Conservation (phyloP, 2,888 invertebrate genomes). For the Xanthorhoe spadicearia region DNA sequence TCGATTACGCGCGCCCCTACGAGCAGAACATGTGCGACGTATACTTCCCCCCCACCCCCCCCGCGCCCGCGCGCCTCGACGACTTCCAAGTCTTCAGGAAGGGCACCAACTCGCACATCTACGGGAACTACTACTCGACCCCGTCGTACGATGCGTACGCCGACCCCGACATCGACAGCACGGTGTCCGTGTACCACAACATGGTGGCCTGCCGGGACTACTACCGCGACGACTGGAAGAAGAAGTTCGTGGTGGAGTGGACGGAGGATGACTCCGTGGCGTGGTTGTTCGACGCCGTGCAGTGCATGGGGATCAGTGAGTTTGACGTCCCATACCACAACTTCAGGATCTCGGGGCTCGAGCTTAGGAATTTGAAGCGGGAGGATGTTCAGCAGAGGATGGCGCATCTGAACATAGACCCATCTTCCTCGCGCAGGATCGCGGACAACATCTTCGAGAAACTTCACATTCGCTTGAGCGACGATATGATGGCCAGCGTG, state of each 20-base stretch:
- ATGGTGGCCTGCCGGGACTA: slow-evolving; percentile 70
- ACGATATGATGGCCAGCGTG: slow-evolving; percentile 57
- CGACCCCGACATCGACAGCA: slow-evolving; percentile 70
- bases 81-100: slow-evolving; percentile 80
- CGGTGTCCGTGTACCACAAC: slow-evolving; percentile 73
- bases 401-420: slow-evolving; percentile 66
- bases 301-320: slow-evolving; percentile 68
- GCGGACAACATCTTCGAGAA: slow-evolving; percentile 71
- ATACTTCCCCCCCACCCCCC: slow-evolving; percentile 65
- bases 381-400: slow-evolving; percentile 71
- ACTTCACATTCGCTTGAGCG: slow-evolving; percentile 66
- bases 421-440: slow-evolving; percentile 59
- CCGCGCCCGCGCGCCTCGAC: slow-evolving; percentile 76
- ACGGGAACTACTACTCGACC: slow-evolving; percentile 72
- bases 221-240: slow-evolving; percentile 79
- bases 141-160: slow-evolving; percentile 68
- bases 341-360: slow-evolving; percentile 70
- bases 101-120: slow-evolving; percentile 68
- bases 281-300: slow-evolving; percentile 79
- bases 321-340: slow-evolving; percentile 75
- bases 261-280: slow-evolving; percentile 83
- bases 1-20: slow-evolving; percentile 79
- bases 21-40: slow-evolving; percentile 77
- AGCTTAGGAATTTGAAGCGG: slow-evolving; percentile 67
- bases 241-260: slow-evolving; percentile 83